Conservation (phyloP, 2,113 vertebrate species). For the Ciconia stormi region DNA sequence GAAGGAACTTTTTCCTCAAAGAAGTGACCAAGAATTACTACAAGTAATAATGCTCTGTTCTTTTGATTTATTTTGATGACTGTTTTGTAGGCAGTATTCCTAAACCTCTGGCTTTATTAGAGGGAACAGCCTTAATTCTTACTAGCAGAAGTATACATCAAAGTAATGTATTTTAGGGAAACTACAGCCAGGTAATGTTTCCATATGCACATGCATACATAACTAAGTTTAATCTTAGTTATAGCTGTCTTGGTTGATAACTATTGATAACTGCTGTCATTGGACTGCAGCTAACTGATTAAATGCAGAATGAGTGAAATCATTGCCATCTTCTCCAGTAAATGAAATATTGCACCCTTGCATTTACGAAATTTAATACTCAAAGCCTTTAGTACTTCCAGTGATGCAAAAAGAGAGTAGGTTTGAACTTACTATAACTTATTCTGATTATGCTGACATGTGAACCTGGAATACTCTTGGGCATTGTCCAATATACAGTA, state of each 20-base stretch:
- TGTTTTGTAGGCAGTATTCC: not conserved
- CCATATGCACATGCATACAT: not conserved
- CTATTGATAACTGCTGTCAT: not conserved
- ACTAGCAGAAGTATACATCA: not conserved
- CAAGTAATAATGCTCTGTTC: conserved; percentile 72
- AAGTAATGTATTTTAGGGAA: not conserved
- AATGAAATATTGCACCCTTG: not conserved
- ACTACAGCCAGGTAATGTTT: not conserved
- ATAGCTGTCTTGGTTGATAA: not conserved
- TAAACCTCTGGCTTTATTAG: not conserved
- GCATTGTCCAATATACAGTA: not conserved
- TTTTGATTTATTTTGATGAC: not conserved
- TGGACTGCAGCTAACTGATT: not conserved
- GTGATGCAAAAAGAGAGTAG: not conserved
- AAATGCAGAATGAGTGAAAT: not conserved
- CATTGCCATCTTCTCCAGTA: not conserved
- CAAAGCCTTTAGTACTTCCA: not conserved
- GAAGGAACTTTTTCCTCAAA: conserved; percentile 84
- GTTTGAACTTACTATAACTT: not conserved
- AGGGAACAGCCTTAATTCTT: not conserved
- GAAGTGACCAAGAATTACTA: conserved; percentile 74
- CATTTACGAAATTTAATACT: not conserved
- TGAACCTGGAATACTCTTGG: not conserved
- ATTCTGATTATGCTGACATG: not conserved
- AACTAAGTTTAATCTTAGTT: not conserved